phyloP scores from a whole-genome alignment of 2,888 invertebrate species.

The Candidula unifasciata region DNA sequence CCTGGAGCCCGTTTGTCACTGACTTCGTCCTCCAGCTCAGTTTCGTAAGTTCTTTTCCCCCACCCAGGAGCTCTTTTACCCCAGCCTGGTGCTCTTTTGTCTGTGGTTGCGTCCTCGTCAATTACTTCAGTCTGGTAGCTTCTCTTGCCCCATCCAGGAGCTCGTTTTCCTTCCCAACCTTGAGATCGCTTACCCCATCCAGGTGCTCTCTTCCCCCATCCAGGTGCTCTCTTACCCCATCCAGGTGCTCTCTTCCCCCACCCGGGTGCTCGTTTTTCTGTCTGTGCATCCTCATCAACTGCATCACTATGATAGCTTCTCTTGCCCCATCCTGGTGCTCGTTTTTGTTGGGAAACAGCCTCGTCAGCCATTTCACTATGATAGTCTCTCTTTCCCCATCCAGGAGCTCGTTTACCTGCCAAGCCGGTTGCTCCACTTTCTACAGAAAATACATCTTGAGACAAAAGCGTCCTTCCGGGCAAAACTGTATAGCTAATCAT shows the following conservation, averaged over 20 bases:
- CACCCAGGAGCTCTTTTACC: slow-evolving; percentile 68
- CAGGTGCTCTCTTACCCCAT: slow-evolving; percentile 60
- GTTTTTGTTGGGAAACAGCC: slow-evolving; percentile 50
- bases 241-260: slow-evolving; percentile 52
- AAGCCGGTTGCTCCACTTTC: neutral
- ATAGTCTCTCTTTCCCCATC: slow-evolving; percentile 62
- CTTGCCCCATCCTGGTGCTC: slow-evolving; percentile 70
- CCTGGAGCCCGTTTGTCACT: slow-evolving; percentile 37
- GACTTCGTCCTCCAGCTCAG: slow-evolving; percentile 52
- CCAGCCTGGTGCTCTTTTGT: slow-evolving; percentile 66
- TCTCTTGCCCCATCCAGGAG: slow-evolving; percentile 57
- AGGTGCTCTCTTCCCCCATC: slow-evolving; percentile 59
- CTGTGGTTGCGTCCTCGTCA: slow-evolving; percentile 45
- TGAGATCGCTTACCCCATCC: slow-evolving; percentile 64
- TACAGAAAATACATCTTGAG: neutral
- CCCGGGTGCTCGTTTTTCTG: slow-evolving; percentile 61
- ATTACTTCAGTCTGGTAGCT: slow-evolving; percentile 70
- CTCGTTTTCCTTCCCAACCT: slow-evolving; percentile 60
- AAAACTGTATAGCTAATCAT: neutral
- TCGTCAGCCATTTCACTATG: slow-evolving; percentile 63
- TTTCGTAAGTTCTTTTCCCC: slow-evolving; percentile 59
- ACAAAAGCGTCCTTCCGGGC: neutral
- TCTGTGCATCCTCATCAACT: too few species aligned
- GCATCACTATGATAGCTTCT: slow-evolving; percentile 62
- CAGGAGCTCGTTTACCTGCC: slow-evolving; percentile 47